These are phyloP conservation scores for Cherax quadricarinatus DNA, from an alignment of 1,140 invertebrate species.

Conservation along the genomic window DNA sequence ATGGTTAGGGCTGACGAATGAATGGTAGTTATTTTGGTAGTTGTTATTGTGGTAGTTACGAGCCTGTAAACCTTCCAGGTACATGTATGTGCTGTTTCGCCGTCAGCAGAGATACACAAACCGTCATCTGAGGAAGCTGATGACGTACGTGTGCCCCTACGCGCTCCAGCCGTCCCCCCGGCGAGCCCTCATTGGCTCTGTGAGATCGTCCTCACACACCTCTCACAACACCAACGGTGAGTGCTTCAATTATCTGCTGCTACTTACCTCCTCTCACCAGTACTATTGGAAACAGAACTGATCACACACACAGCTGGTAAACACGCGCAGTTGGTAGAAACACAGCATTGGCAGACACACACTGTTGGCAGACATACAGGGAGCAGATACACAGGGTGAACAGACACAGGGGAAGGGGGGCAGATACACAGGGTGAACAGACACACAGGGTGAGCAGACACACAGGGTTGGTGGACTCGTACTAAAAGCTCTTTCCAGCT, in stretches of 20 bases:
- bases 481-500: too few relatives aligned
- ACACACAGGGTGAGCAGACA: background rate
- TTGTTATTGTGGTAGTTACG: too few relatives aligned
- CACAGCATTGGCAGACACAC: background rate
- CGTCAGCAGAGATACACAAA: conserved; percentile 38
- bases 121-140: conserved; percentile 50
- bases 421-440: background rate
- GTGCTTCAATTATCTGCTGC: background rate
- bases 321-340: background rate
- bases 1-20: too few relatives aligned
- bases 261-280: background rate
- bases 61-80: conserved; percentile 17
- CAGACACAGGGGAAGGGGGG: background rate
- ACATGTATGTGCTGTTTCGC: conserved; percentile 55
- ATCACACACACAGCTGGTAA: background rate
- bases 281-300: background rate
- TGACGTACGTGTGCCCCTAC: conserved; percentile 46
- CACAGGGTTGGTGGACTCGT: background rate
- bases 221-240: conserved; percentile 53
- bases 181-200: conserved; percentile 13
- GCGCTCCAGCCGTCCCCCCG: conserved; percentile 11
- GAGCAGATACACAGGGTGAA: background rate
- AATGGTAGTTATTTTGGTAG: too few relatives aligned
- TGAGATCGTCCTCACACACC: conserved; percentile 38
- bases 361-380: background rate